These are phyloP conservation scores for Drosophila seguyi DNA, from an alignment of 1,140 invertebrate genomes.

Conservation along the genomic window DNA sequence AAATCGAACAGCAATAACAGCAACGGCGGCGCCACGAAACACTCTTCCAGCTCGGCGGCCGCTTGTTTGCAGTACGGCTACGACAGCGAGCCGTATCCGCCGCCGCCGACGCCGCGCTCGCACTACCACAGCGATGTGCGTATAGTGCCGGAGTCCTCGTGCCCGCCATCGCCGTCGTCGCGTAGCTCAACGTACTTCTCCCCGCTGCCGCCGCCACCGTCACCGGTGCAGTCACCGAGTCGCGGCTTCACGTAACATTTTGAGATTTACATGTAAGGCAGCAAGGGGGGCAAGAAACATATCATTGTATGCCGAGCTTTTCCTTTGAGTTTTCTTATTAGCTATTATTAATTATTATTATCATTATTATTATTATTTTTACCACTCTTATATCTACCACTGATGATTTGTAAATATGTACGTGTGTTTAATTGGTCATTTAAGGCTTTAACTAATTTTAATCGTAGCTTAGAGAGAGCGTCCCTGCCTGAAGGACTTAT, in stretches of 20 bases:
- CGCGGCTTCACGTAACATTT: constrained; percentile 84
- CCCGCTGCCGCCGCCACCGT: constrained; percentile 90
- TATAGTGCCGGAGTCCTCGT: constrained; percentile 86
- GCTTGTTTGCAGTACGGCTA: constrained; percentile 86
- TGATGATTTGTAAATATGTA: constrained; percentile 66
- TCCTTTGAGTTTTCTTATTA: constrained; percentile 4
- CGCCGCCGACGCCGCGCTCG: constrained; percentile 93
- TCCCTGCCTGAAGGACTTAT: constrained; percentile 36
- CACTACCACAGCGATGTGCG: constrained; percentile 89
- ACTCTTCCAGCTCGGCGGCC: constrained; percentile 74
- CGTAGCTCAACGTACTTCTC: constrained; percentile 91
- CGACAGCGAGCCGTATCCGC: constrained; percentile 91
- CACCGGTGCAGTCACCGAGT: constrained; percentile 88
- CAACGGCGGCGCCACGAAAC: constrained; percentile 73
- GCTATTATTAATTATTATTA: constrained; percentile 16
- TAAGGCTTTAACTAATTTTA: constrained; percentile 67
- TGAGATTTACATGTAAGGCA: constrained; percentile 76
- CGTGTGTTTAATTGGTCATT: constrained; percentile 62
- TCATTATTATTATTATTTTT: constrained; percentile 17
- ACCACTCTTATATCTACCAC: constrained; percentile 25
- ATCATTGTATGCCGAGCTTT: constrained; percentile 17
- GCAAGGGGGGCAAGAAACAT: neutral
- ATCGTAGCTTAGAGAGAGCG: constrained; percentile 45
- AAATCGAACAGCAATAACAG: constrained; percentile 84
- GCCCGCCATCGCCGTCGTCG: constrained; percentile 92